Evolutionary conservation across 2,888 invertebrate genomes (phyloP), one percentile per base, ranked within the genome.

Genomic region (Lepidonotus clava): DNA sequence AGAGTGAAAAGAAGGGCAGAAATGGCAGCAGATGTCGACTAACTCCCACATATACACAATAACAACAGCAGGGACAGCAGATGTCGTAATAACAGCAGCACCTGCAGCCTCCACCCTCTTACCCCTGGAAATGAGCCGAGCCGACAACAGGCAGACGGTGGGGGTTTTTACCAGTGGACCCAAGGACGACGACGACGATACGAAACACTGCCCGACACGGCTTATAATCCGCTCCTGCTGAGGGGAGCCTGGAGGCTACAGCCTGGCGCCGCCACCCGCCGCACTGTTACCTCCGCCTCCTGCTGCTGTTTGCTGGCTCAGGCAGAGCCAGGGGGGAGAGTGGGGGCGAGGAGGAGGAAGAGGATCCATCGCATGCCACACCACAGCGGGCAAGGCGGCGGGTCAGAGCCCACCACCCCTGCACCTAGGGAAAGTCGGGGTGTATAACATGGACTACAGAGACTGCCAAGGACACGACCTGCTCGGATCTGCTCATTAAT

Each of bases 141-240:
- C 71, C 34, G 36, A 34, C 71, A 71, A 38, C 36, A 71, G 71
- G 71, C n/a, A 71, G 38, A 21, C 46, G 18, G 46, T 46, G 46
- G 24, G 66, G 14, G 71, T 71, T 71, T 71, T 71, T 71, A 34
- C 71, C 71, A 71, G 71, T 71, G 71, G 38, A 71, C 71, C 38
- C 36, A 18, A n/a, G n/a, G n/a, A n/a, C n/a, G n/a, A n/a, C n/a
- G n/a, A n/a, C 14, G 71, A 6, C 38, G 71, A 71, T 71, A 71
- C 14, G 71, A 71, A 71, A 34, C 71, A 34, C 21, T n/a, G 56
- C 36, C 71, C n/a, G 71, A 71, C 71, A 71, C 38, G 38, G 71
- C 61, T 24, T n/a, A n/a, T n/a, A n/a, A 24, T 28, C 61, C 24
- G 61, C 24, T 28, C 28, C 28, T 5, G 11, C 28, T 28, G 1